A percentile compares a stretch with the other conserved stretches of the same genome.
Evolutionary conservation across 2,797 vertebrate genomes (phyloP).

Genomic region (Pseudopleuronectes americanus): DNA sequence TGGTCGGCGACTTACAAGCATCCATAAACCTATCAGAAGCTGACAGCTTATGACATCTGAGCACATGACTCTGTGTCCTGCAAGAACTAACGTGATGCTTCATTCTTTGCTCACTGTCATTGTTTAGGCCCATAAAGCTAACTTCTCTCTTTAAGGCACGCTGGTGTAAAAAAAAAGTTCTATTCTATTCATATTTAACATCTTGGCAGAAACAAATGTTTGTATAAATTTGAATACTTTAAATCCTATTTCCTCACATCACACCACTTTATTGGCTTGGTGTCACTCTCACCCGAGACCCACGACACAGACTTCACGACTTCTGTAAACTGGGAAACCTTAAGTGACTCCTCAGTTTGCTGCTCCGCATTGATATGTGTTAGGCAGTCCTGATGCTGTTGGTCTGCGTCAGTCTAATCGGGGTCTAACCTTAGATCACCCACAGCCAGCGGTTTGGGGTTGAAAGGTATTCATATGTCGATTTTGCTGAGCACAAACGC

Average conservation of each 20-base stretch:
- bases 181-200: too few relatives aligned
- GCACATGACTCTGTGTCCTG: too few relatives aligned
- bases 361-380: neutral
- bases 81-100: too few relatives aligned
- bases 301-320: neutral
- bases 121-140: neutral
- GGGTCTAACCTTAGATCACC: conserved; percentile 67
- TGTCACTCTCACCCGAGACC: too few relatives aligned
- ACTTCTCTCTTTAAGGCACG: neutral
- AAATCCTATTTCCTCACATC: too few relatives aligned
- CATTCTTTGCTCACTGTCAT: neutral
- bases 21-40: too few relatives aligned
- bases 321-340: neutral
- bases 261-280: too few relatives aligned
- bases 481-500: conserved; percentile 32
- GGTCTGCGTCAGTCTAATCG: conserved; percentile 44
- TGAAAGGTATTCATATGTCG: conserved; percentile 51
- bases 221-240: too few relatives aligned
- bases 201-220: too few relatives aligned
- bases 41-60: too few relatives aligned
- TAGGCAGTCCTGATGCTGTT: neutral
- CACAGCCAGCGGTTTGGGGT: conserved; percentile 53
- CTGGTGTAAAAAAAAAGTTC: too few relatives aligned
- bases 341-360: neutral
- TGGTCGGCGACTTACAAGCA: too few relatives aligned